Percentiles rank a stretch among this genome's conserved stretches.
Conservation (phyloP, 35 echinoderm and acorn worm genomes). For the Heliocidaris tuberculata region DNA sequence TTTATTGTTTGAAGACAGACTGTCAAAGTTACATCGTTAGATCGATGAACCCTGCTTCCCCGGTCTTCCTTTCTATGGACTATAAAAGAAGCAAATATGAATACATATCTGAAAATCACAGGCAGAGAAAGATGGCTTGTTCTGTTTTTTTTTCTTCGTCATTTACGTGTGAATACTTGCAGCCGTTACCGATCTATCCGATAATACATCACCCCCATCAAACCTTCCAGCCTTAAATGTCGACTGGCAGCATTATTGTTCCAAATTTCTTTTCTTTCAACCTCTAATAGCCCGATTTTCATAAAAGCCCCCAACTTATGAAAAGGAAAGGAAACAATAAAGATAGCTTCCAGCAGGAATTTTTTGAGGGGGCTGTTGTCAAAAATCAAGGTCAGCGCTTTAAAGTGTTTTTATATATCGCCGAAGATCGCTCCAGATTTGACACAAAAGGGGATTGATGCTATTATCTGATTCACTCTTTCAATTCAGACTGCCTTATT, state of each 20-base stretch:
- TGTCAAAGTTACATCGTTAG: neutral
- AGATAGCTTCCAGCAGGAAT: neutral
- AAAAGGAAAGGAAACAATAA: conserved; percentile 33
- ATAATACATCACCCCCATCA: neutral
- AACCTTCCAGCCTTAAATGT: neutral
- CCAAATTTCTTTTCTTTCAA: conserved; percentile 4
- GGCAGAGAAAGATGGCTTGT: neutral
- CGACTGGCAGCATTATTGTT: neutral
- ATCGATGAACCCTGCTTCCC: neutral
- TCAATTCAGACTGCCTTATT: neutral
- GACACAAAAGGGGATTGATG: neutral
- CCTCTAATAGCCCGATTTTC: conserved; percentile 27
- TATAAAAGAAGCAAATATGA: neutral
- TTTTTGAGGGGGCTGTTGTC: conserved; percentile 7
- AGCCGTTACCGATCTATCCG: neutral
- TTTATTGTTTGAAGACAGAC: too few species aligned
- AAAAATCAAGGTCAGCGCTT: conserved; percentile 24
- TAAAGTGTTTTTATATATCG: neutral
- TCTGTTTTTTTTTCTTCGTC: neutral
- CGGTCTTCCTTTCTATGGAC: neutral
- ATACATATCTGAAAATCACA: neutral
- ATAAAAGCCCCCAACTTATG: conserved; percentile 23
- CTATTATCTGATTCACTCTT: neutral
- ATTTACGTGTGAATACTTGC: neutral
- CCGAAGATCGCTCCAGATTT: neutral